Evolutionary conservation across 2,113 vertebrate species (phyloP), one percentile per base, ranked within the genome.

Genomic region (Pygoscelis antarcticus): DNA sequence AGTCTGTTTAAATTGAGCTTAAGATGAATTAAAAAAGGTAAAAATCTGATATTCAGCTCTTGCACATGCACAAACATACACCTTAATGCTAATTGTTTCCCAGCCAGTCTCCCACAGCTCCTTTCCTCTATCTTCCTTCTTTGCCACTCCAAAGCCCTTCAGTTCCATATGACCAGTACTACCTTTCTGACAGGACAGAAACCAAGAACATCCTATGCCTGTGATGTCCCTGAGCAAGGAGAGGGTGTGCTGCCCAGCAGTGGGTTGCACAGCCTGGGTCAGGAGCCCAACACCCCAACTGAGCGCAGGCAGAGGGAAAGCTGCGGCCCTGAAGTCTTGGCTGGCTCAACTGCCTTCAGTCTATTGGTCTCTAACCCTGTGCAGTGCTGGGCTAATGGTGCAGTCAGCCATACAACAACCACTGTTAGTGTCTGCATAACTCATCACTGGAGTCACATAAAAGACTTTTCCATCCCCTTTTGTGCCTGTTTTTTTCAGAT

Each of bases 281-380:
- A 92, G 40, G 32, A 94, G n/a, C 18, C 36, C 1, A 1, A 58
- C 21, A 42, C 5, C 17, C 6, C 26, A 44, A 21, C 40, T 12
- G 15, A 65, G 32, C 0, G 2, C 13, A 89, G 20, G 47, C 60
- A 93, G 51, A 87, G 49, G 58, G 21, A 86, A 76, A 72, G 58
- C 38, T 79, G 70, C 25, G 18, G 44, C 25, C 57, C 27, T 47
- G 7, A 71, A 76, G 25, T 32, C 27, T 81, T 54, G 78, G 30
- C 46, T 91, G 83, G 38, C 40, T 65, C 54, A 49, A 44, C 44
- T 52, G 51, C 25, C 80, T 81, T 52, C 21, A 51, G 26, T 5
- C n/a, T 22, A 0, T 7, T 2, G 1, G 17, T 25, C 20, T 51
- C 66, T 82, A 69, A 61, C 8, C 11, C 47, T 36, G 46, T 0